A percentile compares a stretch with the other conserved stretches of the same genome.
phyloP scores from a whole-genome alignment of 1,140 invertebrate species.

The Pemphigus obesinymphae region DNA sequence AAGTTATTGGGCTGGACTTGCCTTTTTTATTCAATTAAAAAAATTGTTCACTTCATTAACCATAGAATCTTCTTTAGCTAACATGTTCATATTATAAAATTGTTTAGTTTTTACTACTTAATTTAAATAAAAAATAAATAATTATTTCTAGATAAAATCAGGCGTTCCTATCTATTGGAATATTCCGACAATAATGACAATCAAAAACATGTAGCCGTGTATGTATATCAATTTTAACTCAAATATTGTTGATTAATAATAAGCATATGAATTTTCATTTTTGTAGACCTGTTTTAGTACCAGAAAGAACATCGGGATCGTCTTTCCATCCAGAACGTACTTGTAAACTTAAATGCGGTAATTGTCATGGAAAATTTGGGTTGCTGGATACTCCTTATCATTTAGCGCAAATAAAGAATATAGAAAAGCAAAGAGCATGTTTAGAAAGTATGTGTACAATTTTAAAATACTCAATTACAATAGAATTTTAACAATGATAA shows the following conservation, averaged over 20 bases:
- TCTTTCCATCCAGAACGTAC: slow-evolving; percentile 74
- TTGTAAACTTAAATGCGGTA: slow-evolving; percentile 76
- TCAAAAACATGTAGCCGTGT: not conserved
- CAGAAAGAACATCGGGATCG: slow-evolving; percentile 79
- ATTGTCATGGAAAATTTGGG: slow-evolving; percentile 79
- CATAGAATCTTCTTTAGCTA: no score
- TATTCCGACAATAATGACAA: not conserved
- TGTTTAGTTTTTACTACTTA: no score
- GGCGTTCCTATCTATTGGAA: not conserved
- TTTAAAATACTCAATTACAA: not conserved
- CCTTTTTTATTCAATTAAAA: no score
- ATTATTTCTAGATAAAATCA: not conserved
- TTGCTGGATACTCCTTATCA: slow-evolving; percentile 79
- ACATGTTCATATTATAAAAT: no score
- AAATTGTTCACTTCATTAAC: no score
- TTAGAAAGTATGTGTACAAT: slow-evolving; percentile 54
- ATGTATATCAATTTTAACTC: not conserved
- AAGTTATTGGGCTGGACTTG: no score
- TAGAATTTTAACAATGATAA: no score
- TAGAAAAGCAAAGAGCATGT: slow-evolving; percentile 71
- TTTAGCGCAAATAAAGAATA: slow-evolving; percentile 74
- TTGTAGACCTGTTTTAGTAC: slow-evolving; percentile 60
- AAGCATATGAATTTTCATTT: not conserved
- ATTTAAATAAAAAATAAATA: no score
- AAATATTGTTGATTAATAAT: not conserved